These are phyloP conservation scores for Andrena flavipes DNA, from an alignment of 2,888 invertebrate genomes.

Conservation along the genomic window DNA sequence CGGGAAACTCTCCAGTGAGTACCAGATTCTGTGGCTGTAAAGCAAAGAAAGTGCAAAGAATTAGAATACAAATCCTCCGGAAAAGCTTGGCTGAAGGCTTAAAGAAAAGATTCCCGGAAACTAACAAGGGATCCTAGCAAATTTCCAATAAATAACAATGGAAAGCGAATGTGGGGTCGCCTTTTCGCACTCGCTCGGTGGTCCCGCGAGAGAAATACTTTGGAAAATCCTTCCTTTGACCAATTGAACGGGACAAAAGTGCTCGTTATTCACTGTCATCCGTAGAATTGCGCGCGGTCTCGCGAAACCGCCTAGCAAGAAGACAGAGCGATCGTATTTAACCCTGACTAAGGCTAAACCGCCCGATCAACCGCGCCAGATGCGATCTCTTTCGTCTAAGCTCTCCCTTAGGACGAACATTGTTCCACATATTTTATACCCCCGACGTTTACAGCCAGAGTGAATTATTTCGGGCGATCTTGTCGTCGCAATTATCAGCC, in stretches of 20 bases:
- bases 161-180: constrained; percentile 35
- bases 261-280: constrained; percentile 31
- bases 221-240: constrained; percentile 1
- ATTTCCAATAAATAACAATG: constrained; percentile 17
- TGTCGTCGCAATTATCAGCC: constrained; percentile 52
- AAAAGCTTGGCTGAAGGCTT: not conserved
- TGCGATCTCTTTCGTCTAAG: constrained; percentile 4
- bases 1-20: constrained; percentile 91
- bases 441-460: constrained; percentile 34
- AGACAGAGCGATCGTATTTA: constrained; percentile 25
- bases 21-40: constrained; percentile 97
- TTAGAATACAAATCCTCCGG: not conserved
- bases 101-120: not conserved
- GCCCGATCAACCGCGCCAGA: constrained; percentile 2
- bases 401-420: constrained; percentile 5
- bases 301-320: constrained; percentile 5
- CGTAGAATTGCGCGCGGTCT: constrained; percentile 46
- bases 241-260: constrained; percentile 43
- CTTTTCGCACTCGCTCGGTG: constrained; percentile 11
- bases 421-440: constrained; percentile 45
- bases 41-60: not conserved
- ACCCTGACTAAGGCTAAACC: not conserved
- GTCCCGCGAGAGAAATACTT: constrained; percentile 18
- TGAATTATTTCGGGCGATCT: constrained; percentile 57
- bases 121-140: constrained; percentile 1